Percentiles rank a stretch among this genome's conserved stretches.
Evolutionary conservation across 2,113 vertebrate species (phyloP).

Genomic region (Tetrao urogallus): DNA sequence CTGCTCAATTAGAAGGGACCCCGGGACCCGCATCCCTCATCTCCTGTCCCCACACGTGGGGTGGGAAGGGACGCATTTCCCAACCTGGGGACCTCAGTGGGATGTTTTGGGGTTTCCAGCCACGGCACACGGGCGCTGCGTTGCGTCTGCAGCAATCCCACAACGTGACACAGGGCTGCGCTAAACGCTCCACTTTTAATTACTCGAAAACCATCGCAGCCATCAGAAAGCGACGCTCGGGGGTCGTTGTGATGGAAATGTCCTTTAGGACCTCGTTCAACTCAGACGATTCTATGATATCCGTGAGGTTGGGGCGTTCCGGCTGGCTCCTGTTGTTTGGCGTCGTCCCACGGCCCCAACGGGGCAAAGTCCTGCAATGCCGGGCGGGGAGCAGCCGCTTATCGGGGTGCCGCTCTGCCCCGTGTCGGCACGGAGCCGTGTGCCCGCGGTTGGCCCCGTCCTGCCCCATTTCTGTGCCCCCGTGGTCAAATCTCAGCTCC

Average conservation of each 20-base stretch:
- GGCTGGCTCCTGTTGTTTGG: neutral
- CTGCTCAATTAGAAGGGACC: too few species aligned
- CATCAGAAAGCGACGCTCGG: too few species aligned
- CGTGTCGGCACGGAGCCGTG: fast-evolving
- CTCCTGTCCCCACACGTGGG: too few species aligned
- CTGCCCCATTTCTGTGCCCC: neutral
- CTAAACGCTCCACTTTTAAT: too few species aligned
- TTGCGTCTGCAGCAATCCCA: too few species aligned
- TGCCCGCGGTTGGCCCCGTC: fast-evolving
- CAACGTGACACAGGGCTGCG: too few species aligned
- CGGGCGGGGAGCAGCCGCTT: neutral
- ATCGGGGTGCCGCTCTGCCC: neutral
- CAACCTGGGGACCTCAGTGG: too few species aligned
- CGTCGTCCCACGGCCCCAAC: neutral
- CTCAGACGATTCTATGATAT: too few species aligned
- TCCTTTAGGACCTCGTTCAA: too few species aligned
- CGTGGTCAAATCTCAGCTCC: fast-evolving
- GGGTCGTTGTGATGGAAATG: too few species aligned
- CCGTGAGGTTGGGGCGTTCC: fast-evolving
- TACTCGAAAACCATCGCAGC: too few species aligned
- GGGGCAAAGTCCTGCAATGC: neutral
- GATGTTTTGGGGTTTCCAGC: neutral
- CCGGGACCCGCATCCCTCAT: too few species aligned
- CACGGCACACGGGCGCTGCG: neutral
- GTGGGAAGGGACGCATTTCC: neutral